Conservation (phyloP, 2,888 invertebrate species). For the Venusia cambrica region DNA sequence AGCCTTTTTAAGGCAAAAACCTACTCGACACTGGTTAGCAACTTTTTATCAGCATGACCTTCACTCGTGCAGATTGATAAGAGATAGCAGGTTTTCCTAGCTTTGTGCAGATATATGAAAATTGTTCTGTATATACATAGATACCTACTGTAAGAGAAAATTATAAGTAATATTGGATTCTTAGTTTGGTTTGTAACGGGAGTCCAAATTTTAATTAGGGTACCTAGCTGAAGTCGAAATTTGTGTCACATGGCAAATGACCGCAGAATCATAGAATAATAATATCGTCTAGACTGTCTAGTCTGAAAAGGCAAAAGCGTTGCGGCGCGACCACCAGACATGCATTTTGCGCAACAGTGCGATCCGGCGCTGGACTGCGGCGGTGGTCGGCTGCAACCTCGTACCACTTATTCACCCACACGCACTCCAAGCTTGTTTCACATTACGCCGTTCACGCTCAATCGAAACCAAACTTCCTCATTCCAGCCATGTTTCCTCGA, state of each 20-base stretch:
- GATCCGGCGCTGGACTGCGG: conserved; percentile 35
- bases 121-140: too few relatives aligned
- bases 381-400: conserved; percentile 20
- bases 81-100: conserved; percentile 61
- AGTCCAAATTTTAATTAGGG: too few relatives aligned
- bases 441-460: conserved; percentile 46
- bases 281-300: conserved; percentile 31
- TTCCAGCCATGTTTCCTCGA: conserved; percentile 51
- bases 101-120: conserved; percentile 15
- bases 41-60: conserved; percentile 67
- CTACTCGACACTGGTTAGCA: conserved; percentile 26
- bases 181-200: too few relatives aligned
- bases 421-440: conserved; percentile 39
- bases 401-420: conserved; percentile 28
- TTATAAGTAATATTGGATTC: too few relatives aligned
- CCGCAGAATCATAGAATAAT: conserved; percentile 23
- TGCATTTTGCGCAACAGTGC: conserved; percentile 54
- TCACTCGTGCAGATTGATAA: conserved; percentile 77
- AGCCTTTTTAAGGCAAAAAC: conserved; percentile 5
- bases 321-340: conserved; percentile 33
- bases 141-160: too few relatives aligned
- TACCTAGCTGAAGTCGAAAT: background rate
- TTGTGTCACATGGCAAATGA: conserved; percentile 23
- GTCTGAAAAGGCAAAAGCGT: conserved; percentile 22
- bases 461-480: conserved; percentile 50